These are phyloP conservation scores for Psilopogon haemacephalus DNA, from an alignment of 2,113 vertebrate genomes.

Conservation along the genomic window DNA sequence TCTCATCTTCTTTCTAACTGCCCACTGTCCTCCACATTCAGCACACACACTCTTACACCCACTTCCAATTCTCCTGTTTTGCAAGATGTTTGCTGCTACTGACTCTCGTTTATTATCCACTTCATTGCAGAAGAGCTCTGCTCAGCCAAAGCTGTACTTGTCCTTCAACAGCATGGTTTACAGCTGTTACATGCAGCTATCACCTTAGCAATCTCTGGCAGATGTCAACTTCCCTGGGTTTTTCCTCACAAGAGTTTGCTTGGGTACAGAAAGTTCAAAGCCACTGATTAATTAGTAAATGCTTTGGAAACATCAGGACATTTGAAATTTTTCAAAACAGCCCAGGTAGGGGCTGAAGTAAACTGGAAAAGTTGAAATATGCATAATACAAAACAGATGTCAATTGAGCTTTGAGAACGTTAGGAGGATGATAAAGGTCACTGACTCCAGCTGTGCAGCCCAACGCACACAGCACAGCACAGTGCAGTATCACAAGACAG, in stretches of 20 bases:
- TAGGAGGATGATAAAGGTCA: not conserved
- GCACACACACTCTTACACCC: rapidly evolving
- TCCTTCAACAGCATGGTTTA: not conserved
- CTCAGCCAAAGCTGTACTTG: not conserved
- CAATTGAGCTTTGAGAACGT: not conserved
- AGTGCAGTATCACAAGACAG: not conserved
- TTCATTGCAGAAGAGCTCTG: not conserved
- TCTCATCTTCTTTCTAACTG: not conserved
- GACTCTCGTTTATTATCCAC: not conserved
- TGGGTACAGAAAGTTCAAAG: not conserved
- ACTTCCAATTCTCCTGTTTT: not conserved
- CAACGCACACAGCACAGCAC: not conserved
- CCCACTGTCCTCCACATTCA: not conserved
- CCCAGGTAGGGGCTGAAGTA: not conserved
- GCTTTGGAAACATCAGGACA: not conserved
- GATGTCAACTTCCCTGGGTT: not conserved
- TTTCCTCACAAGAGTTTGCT: not conserved
- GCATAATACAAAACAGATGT: not conserved
- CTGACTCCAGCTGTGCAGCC: not conserved
- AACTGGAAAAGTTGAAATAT: not conserved
- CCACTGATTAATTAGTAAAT: not conserved
- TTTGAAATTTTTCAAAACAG: not conserved
- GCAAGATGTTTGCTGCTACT: not conserved
- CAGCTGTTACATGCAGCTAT: not conserved
- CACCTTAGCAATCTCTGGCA: not conserved